Percentiles rank a stretch among this genome's conserved stretches.
Conservation (phyloP, 2,888 invertebrate genomes). For the Drosophila pseudotalamancana region DNA sequence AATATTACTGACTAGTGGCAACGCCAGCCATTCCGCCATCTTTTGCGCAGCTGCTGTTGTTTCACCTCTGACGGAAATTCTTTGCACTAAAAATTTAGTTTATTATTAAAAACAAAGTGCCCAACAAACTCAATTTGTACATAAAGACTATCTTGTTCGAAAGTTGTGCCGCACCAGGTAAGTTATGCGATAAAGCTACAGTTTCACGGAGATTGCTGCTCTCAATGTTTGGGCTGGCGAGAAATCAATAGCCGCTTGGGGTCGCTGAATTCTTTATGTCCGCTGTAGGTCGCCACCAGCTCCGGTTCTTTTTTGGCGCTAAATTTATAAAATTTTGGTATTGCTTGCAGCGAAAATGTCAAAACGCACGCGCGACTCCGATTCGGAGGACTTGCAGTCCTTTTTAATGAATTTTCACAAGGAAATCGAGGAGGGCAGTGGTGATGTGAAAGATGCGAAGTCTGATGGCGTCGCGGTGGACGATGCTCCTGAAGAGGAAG, state of each 20-base stretch:
- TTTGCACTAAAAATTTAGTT: constrained; percentile 52
- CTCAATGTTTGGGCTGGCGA: constrained; percentile 12
- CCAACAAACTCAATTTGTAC: neutral
- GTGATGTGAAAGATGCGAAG: constrained; percentile 40
- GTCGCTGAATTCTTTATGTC: constrained; percentile 47
- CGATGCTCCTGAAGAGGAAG: constrained; percentile 48
- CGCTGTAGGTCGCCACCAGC: constrained; percentile 70
- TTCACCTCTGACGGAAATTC: constrained; percentile 74
- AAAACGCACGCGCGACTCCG: constrained; percentile 33
- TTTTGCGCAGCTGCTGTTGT: constrained; percentile 64
- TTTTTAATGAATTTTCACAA: constrained; percentile 93
- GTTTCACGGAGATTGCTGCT: neutral
- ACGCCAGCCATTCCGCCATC: constrained; percentile 73
- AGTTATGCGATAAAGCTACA: neutral
- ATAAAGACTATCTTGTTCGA: neutral
- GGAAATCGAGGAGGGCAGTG: constrained; percentile 87
- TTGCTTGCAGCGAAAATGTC: constrained; percentile 43
- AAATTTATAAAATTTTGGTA: constrained; percentile 27
- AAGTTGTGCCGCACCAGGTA: constrained; percentile 5
- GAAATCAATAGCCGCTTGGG: constrained; percentile 64
- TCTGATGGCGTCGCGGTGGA: constrained; percentile 82
- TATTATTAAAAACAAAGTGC: constrained; percentile 19
- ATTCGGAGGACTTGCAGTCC: constrained; percentile 87
- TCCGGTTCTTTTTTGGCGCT: constrained; percentile 34
- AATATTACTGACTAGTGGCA: constrained; percentile 22